phyloP scores from a whole-genome alignment of 2,888 invertebrate species.

The Idaea biselata region DNA sequence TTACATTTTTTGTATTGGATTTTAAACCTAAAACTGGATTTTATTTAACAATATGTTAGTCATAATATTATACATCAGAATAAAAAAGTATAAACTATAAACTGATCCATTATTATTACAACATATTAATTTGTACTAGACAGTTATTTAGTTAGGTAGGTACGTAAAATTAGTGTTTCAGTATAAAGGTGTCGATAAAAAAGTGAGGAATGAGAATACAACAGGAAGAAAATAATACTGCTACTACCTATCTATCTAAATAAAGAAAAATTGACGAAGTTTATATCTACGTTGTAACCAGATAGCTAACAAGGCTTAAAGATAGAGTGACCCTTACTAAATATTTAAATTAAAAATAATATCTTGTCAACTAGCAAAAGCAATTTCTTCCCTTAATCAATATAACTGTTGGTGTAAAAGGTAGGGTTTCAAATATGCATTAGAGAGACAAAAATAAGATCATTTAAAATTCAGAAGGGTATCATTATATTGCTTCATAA shows the following conservation, averaged over 20 bases:
- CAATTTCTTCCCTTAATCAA: neutral
- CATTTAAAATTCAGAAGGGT: neutral
- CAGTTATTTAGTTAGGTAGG: conserved; percentile 14
- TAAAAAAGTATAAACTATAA: neutral
- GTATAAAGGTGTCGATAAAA: neutral
- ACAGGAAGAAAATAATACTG: neutral
- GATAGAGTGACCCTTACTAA: neutral
- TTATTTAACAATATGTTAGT: neutral
- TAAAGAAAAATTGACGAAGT: neutral
- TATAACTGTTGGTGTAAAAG: neutral
- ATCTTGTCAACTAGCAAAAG: neutral
- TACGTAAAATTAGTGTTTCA: neutral
- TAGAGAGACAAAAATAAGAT: neutral
- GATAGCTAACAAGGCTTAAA: no score
- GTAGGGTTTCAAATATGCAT: neutral
- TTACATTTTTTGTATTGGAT: neutral
- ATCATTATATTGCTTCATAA: neutral
- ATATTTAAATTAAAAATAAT: neutral
- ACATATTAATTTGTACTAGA: neutral
- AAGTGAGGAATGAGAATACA: neutral
- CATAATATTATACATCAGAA: neutral
- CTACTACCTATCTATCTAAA: neutral
- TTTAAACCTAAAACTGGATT: neutral
- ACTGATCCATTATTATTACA: conserved; percentile 19
- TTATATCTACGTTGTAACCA: neutral